Base-by-base conservation (phyloP, 1,140 invertebrate species). In the Oedothorax gibbosus region DNA sequence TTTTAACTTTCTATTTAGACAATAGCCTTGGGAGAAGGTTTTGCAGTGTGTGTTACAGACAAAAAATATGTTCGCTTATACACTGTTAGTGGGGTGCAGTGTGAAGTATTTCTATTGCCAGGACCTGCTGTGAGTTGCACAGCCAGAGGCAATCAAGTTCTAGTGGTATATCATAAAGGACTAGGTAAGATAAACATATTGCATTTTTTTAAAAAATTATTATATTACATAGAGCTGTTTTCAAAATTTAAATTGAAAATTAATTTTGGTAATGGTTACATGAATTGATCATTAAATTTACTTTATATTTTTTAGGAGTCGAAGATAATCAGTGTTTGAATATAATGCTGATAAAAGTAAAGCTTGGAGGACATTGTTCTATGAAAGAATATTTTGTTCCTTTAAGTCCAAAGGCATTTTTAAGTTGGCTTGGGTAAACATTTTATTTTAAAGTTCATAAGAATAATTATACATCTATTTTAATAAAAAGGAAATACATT, bases 21-120 rank as follows among this genome's bases (percentile, higher is more conserved):
- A 21, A 76, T 84, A 21, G 53, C 81, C 18, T 57, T 84, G 57
- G 72, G 81, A 6, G 81, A 75, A 53, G 81, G 64, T 50, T 85
- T 68, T 60, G 83, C 98, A 15, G 96, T 94, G 50, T 93, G 93
- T 62, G 95, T 94, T 7, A 98, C 96, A 0, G 92, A 92, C 86
- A 90, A 90, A 53, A 91, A 94, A 82, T 92, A 94, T 85, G 89
- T 99, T 14, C 91, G 97, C 54, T 89, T 99, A n/a, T 98, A 95
- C 89, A 95, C 94, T 9, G 90, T 95, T 9, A 93, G 94, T 89
- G 97, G 97, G 18, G 93, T 95, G 0, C 97, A 99, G 90, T 92
- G 94, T 89, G 94, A 96, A 90, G 92, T 95, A 4, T 90, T 96
- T 87, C 92, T 92, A 11, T 88, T 96, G 14, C 92, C 94, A 7